Evolutionary conservation across 2,888 invertebrate genomes (phyloP), one percentile per base, ranked within the genome.

Genomic region (Epicampocera succincta): DNA sequence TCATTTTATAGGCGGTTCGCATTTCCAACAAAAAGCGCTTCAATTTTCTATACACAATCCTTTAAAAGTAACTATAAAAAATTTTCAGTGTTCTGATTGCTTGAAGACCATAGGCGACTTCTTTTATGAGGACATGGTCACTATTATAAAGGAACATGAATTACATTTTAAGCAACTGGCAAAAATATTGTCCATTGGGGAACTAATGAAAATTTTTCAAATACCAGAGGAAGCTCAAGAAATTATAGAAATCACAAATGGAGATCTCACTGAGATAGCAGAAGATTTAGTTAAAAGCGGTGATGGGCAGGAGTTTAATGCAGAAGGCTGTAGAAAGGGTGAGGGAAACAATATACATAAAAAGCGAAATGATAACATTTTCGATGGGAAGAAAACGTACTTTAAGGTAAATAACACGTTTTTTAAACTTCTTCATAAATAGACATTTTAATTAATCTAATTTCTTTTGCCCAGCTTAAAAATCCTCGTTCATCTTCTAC

Each of bases 41-140:
- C 88, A 89, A 63, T 90, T 90, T 78, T 91, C 91, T 2, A 91
- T 91, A 78, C 88, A 90, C 40, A 91, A 90, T 85, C 90, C 91
- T 0, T 80, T 91, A 3, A 89, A 87, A 72, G 87, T 90, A 11
- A 88, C 87, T 25, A 90, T 90, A 19, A 87, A 86, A 3, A 88
- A 90, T 68, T 90, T 90, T 21, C 86, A 84, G 3, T 90, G 90
- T 72, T 85, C 83, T 0, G 86, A 88, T 17, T 90, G 90, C 54
- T 76, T 90, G 38, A 87, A 89, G 15, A 89, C 89, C 6, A 89
- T 90, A 38, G 86, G 90, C 8, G 90, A 90, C 17, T 90, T 90
- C 68, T 89, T 90, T 71, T 90, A 90, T 66, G 88, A 89, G 69
- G 90, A 90, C 74, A 86, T 88, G 46, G 88, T 90, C 0, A 87